phyloP scores from a whole-genome alignment of 2,113 vertebrate genomes.

The Alexandromys fortis region DNA sequence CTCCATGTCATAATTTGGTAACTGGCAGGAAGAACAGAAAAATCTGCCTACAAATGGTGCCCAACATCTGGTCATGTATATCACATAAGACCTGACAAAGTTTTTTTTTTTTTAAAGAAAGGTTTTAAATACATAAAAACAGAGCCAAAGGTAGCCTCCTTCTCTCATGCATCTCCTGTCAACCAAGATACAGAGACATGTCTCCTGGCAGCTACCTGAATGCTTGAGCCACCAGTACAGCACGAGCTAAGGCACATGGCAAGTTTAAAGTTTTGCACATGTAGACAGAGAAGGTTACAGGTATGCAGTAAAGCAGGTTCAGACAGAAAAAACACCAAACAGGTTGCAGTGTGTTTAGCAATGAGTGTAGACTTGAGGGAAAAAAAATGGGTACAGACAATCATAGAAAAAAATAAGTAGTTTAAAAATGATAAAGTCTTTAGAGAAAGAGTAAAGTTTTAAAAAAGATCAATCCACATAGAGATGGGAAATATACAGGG shows the following conservation, averaged over 20 bases:
- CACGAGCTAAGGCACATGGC: neutral
- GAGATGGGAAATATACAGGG: too few species aligned
- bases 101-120: too few species aligned
- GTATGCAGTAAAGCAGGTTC: too few species aligned
- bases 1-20: neutral
- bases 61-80: neutral
- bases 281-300: neutral
- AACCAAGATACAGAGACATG: neutral
- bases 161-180: neutral
- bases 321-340: too few species aligned
- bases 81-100: neutral
- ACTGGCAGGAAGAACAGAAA: neutral
- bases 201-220: neutral
- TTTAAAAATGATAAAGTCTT: too few species aligned
- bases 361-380: too few species aligned
- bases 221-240: neutral
- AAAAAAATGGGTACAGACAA: too few species aligned
- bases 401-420: too few species aligned
- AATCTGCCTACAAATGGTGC: neutral
- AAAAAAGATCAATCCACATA: too few species aligned
- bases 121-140: neutral
- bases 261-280: neutral
- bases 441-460: too few species aligned
- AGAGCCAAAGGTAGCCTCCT: neutral
- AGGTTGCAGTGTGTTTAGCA: too few species aligned